Evolutionary conservation across 2,113 vertebrate species (phyloP), one percentile per base, ranked within the genome.

Genomic region (Ancistrus triradiatus): DNA sequence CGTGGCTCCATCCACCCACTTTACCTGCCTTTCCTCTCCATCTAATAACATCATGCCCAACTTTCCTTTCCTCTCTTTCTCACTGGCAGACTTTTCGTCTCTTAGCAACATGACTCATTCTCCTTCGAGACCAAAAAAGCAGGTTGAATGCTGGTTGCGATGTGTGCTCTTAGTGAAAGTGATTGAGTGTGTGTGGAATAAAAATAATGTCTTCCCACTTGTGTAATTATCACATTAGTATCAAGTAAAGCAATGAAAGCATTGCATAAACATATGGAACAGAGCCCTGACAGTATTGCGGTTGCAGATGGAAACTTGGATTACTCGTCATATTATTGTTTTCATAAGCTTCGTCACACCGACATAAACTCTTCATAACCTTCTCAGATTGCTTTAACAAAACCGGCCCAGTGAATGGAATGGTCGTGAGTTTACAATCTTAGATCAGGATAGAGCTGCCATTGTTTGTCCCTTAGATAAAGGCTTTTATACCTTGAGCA

Each of bases 81-180:
- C 69, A 50, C 55, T 55, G 66, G 47, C 52, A 24, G 43, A 35
- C 59, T 42, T 25, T 48, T 58, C 43, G 76, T 80, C 53, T 80
- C 78, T 74, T 78, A 78, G 78, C 78, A 78, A 80, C 75, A 11
- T 62, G 78, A 74, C 60, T 80, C 71, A 72, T 66, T 70, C n/a
- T 60, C 68, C 61, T 63, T 44, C 22, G 68, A 69, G 55, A 66
- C 48, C 28, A 46, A 52, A 22, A 50, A 52, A 42, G 42, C 50
- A 56, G 49, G 61, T 51, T 59, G 66, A 60, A 46, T 69, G 50
- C 18, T 51, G 14, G 6, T 25, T 25, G 14, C 35, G 15, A 33
- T 10, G 44, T 18, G 59, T 38, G 6, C 9, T 3, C 21, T n/a
- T 50, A 49, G 22, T 62, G 19, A 38, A 38, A 37, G 5, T 31